phyloP scores from a whole-genome alignment of 2,797 vertebrate genomes.

The Cossypha niveicapilla region DNA sequence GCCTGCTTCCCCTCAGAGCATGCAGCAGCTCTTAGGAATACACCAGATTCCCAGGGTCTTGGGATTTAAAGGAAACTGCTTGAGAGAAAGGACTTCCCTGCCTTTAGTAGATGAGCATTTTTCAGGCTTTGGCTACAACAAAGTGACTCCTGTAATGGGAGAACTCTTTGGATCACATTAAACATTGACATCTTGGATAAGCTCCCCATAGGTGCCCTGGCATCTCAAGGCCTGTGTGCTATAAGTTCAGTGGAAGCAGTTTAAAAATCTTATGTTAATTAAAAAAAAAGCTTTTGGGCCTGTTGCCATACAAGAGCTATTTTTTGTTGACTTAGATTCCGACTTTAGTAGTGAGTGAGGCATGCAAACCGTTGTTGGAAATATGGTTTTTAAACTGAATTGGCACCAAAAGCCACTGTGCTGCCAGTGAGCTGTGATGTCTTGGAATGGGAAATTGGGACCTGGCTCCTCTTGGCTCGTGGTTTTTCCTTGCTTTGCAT shows the following conservation, averaged over 20 bases:
- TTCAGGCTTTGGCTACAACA: not conserved
- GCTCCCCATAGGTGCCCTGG: not conserved
- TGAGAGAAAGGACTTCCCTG: not conserved
- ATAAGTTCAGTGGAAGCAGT: not conserved
- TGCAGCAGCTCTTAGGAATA: not conserved
- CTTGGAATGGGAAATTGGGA: conserved; percentile 39
- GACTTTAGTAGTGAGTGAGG: conserved; percentile 36
- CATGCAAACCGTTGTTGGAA: conserved; percentile 39
- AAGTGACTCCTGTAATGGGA: not conserved
- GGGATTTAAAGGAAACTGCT: not conserved
- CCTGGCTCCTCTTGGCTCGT: conserved; percentile 26
- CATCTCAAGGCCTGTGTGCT: not conserved
- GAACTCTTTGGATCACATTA: conserved; percentile 42
- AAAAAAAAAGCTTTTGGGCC: not conserved
- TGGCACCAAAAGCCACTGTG: conserved; percentile 11
- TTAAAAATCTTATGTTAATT: conserved; percentile 1
- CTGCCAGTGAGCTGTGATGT: conserved; percentile 40
- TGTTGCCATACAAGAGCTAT: conserved; percentile 5
- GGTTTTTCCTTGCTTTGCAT: conserved; percentile 7
- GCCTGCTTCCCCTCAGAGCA: not conserved
- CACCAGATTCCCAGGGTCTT: not conserved
- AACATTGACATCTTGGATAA: conserved; percentile 29
- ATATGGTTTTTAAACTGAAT: conserved; percentile 50
- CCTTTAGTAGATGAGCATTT: not conserved
- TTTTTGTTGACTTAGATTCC: conserved; percentile 47